Evolutionary conservation across 2,113 vertebrate species (phyloP).

Genomic region (Edolisoma coerulescens): DNA sequence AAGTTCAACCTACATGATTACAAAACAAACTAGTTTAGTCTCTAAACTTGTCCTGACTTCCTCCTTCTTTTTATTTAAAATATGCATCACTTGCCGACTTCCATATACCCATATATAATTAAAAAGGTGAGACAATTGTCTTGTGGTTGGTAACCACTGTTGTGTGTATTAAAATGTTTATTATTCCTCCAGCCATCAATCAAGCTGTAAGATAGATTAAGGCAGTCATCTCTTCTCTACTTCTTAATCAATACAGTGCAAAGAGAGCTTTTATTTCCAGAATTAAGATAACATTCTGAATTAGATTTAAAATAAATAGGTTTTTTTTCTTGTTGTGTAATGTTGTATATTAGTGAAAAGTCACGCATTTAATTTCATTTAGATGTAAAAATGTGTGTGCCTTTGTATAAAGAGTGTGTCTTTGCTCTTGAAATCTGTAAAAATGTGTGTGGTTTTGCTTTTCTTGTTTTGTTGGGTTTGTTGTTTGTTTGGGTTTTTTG

Average conservation of each 20-base stretch:
- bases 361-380: not conserved
- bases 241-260: not conserved
- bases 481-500: not conserved
- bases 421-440: not conserved
- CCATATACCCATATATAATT: not conserved
- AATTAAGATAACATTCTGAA: not conserved
- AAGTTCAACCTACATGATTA: not conserved
- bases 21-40: not conserved
- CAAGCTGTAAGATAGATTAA: not conserved
- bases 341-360: not conserved
- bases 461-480: not conserved
- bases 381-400: no score
- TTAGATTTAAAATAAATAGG: not conserved
- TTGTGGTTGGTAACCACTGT: not conserved
- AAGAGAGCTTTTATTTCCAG: not conserved
- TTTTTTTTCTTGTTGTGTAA: not conserved
- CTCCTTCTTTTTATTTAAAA: not conserved
- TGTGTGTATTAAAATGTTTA: not conserved
- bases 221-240: not conserved
- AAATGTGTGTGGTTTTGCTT: not conserved
- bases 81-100: not conserved
- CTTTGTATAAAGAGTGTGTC: not conserved
- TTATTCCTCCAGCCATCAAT: not conserved
- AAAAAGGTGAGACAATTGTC: not conserved
- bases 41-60: not conserved